These are phyloP conservation scores for Drosophila oshimai DNA, from an alignment of 1,140 invertebrate species.

Conservation along the genomic window DNA sequence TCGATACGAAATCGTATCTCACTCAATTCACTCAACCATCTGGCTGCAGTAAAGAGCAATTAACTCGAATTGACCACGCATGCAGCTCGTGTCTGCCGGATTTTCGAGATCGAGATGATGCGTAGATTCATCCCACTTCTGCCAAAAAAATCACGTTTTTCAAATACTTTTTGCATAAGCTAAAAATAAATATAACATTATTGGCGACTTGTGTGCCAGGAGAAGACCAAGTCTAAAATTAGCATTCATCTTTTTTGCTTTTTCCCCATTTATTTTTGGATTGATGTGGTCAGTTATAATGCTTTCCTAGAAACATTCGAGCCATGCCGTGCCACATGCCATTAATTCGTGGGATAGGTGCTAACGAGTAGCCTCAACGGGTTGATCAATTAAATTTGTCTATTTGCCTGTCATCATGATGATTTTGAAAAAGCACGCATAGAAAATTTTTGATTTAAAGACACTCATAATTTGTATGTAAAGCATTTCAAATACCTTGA, in stretches of 20 bases:
- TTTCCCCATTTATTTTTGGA: background rate
- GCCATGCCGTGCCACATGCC: constrained; percentile 16
- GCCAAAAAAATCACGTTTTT: constrained; percentile 25
- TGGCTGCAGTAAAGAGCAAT: constrained; percentile 50
- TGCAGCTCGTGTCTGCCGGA: constrained; percentile 45
- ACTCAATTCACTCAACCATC: constrained; percentile 40
- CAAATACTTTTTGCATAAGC: constrained; percentile 12
- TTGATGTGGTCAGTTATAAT: constrained; percentile 27
- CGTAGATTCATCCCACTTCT: background rate
- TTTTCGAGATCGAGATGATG: constrained; percentile 32
- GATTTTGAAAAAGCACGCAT: too few species aligned
- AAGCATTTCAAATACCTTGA: too few species aligned
- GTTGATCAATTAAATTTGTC: background rate
- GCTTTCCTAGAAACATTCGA: background rate
- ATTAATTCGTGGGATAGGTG: background rate
- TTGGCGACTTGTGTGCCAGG: background rate
- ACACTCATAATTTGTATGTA: too few species aligned
- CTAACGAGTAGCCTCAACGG: background rate
- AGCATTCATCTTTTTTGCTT: background rate
- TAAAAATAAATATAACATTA: constrained; percentile 22
- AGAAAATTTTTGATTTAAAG: too few species aligned
- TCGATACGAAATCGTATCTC: constrained; percentile 31
- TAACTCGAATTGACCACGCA: constrained; percentile 44
- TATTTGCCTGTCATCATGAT: background rate
- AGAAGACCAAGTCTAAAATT: constrained; percentile 25